Conservation (phyloP, 2,888 invertebrate genomes). For the Nymphalis polychloros region DNA sequence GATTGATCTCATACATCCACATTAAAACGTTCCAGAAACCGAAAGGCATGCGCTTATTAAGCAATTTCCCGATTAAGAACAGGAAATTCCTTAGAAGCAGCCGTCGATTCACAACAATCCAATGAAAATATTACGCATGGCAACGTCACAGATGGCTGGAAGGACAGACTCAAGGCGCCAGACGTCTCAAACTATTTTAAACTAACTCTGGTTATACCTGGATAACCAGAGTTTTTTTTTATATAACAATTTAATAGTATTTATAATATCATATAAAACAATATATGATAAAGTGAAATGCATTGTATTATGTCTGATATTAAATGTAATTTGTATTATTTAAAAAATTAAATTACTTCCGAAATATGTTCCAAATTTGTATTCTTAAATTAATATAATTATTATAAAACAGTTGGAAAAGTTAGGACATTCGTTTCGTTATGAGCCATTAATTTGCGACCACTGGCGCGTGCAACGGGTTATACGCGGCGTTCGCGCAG, state of each 20-base stretch:
- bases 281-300: neutral
- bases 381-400: neutral
- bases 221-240: no score
- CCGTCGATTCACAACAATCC: conserved; percentile 67
- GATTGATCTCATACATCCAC: conserved; percentile 48
- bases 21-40: conserved; percentile 57
- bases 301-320: neutral
- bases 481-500: conserved; percentile 71
- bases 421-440: conserved; percentile 43
- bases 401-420: conserved; percentile 28
- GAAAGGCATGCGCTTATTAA: conserved; percentile 56
- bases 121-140: conserved; percentile 63
- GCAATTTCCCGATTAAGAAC: conserved; percentile 64
- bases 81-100: conserved; percentile 75
- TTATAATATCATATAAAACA: neutral
- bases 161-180: conserved; percentile 43
- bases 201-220: neutral
- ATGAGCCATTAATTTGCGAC: conserved; percentile 65
- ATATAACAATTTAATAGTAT: neutral
- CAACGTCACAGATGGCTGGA: conserved; percentile 52
- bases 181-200: conserved; percentile 49
- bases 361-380: neutral
- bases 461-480: conserved; percentile 79
- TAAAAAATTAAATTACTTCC: neutral
- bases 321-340: neutral